A percentile compares a stretch with the other conserved stretches of the same genome.
These are phyloP conservation scores for Willisornis vidua DNA, from an alignment of 2,113 vertebrate species.

Conservation along the genomic window DNA sequence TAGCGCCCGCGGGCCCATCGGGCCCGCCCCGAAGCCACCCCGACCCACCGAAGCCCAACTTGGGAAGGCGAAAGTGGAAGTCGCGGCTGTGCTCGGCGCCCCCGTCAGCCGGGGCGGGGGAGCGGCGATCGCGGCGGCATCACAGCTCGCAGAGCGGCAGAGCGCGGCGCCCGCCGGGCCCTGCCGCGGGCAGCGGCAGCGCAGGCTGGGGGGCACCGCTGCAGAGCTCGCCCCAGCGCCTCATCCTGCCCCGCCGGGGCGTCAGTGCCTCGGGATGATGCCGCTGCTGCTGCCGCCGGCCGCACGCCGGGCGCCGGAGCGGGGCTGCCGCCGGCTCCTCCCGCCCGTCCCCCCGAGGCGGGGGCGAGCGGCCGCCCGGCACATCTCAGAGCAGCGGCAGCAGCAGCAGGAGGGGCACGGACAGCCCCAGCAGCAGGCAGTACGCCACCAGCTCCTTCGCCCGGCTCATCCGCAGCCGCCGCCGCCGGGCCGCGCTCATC, in stretches of 20 bases:
- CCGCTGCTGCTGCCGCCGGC: too few relatives aligned
- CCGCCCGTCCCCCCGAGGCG: neutral
- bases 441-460: neutral
- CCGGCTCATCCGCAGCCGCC: neutral
- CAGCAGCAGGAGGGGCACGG: slow-evolving; percentile 34
- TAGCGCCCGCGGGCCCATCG: neutral
- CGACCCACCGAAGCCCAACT: neutral
- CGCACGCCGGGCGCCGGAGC: neutral
- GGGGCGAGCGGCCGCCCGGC: neutral
- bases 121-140: too few relatives aligned
- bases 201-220: too few relatives aligned
- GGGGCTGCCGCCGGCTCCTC: neutral
- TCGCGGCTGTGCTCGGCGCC: neutral
- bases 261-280: too few relatives aligned
- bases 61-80: neutral
- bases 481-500: neutral
- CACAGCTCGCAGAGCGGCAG: too few relatives aligned
- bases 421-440: slow-evolving; percentile 23
- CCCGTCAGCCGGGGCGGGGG: neutral
- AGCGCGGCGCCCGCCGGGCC: too few relatives aligned
- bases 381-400: slow-evolving; percentile 33
- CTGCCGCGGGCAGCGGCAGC: too few relatives aligned
- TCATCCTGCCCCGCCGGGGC: too few relatives aligned
- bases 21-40: neutral
- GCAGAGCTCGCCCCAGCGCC: too few relatives aligned